Evolutionary conservation across 2,113 vertebrate genomes (phyloP).

Genomic region (Pungitius pungitius): DNA sequence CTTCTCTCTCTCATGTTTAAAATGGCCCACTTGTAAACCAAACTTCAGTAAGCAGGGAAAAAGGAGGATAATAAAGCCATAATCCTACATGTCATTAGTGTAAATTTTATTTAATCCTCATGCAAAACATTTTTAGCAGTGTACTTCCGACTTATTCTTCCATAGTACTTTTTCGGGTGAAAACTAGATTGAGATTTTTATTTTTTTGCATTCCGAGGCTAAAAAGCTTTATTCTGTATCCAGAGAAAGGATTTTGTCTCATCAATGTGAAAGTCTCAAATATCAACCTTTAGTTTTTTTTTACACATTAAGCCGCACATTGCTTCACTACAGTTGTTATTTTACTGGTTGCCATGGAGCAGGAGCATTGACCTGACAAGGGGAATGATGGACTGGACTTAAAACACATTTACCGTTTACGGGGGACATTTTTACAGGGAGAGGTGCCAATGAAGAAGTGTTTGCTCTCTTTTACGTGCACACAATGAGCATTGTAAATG

Average conservation of each 20-base stretch:
- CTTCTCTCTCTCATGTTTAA: neutral
- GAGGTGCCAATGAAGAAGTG: neutral
- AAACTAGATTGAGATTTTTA: neutral
- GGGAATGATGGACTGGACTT: neutral
- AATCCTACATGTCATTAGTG: neutral
- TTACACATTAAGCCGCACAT: neutral
- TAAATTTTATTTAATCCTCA: neutral
- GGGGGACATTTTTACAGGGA: neutral
- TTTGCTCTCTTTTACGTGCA: neutral
- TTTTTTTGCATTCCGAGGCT: neutral
- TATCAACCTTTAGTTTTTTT: neutral
- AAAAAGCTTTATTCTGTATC: neutral
- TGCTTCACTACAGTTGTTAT: neutral
- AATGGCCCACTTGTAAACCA: neutral
- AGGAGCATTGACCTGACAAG: neutral
- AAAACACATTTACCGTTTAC: neutral
- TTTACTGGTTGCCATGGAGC: neutral
- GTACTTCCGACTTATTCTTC: neutral
- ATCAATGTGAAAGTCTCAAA: neutral
- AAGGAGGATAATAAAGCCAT: neutral
- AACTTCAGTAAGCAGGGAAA: neutral
- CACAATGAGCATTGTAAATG: constrained; percentile 4
- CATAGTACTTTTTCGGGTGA: too few relatives aligned
- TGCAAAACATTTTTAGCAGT: too few relatives aligned
- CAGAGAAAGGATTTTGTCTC: neutral